Conservation (phyloP, 2,113 vertebrate species). For the Poecile atricapillus region DNA sequence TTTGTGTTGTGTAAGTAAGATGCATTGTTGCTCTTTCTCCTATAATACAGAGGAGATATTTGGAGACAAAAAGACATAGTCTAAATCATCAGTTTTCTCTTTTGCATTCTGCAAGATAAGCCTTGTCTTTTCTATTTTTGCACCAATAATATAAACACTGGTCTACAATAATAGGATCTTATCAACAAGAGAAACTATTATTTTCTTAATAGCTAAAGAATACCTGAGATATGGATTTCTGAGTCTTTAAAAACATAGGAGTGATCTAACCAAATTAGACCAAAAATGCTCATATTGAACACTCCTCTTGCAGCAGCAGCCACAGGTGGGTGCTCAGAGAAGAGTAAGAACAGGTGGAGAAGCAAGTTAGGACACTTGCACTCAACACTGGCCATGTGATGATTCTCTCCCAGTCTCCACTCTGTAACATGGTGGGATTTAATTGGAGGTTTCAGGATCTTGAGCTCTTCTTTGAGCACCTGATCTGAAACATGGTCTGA, state of each 20-base stretch:
- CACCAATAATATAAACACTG: neutral
- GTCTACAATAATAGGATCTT: neutral
- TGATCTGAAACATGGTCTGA: neutral
- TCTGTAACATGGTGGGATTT: neutral
- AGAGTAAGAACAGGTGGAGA: neutral
- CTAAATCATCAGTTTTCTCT: neutral
- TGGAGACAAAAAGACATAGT: neutral
- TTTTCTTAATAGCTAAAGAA: neutral
- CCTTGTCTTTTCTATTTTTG: neutral
- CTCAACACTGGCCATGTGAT: neutral
- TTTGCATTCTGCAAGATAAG: neutral
- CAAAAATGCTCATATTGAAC: neutral
- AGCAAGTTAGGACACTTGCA: neutral
- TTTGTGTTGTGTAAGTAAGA: neutral
- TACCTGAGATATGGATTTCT: neutral
- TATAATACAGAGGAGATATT: neutral
- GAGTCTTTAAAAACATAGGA: neutral
- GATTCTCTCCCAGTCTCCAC: neutral
- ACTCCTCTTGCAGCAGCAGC: neutral
- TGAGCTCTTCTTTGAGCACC: neutral
- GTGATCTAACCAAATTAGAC: neutral
- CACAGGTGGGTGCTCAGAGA: accelerated
- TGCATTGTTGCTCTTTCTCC: neutral
- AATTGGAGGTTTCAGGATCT: neutral
- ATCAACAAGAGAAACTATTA: neutral